Conservation (phyloP, 2,888 invertebrate species). For the Metacarcinus magister region DNA sequence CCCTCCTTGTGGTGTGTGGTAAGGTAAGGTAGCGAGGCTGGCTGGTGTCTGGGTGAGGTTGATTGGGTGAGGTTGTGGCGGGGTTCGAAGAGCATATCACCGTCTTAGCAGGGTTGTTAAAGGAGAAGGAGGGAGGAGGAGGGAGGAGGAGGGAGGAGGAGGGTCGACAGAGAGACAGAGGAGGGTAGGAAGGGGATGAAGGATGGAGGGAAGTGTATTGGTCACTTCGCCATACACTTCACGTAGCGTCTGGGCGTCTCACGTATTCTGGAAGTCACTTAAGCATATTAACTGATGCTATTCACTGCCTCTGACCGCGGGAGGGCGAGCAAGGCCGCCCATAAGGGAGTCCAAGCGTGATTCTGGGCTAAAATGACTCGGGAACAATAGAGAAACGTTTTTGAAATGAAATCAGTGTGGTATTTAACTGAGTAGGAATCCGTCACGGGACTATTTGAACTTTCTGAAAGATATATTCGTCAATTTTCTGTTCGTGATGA, state of each 20-base stretch:
- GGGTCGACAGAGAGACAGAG: not conserved
- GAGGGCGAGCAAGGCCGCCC: not conserved
- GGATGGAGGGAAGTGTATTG: slow-evolving; percentile 14
- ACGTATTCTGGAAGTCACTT: not conserved
- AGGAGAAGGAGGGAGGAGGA: slow-evolving; percentile 19
- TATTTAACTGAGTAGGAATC: not conserved
- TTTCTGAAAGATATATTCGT: not conserved
- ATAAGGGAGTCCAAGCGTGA: not conserved
- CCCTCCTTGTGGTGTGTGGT: not conserved
- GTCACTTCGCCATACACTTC: slow-evolving; percentile 21
- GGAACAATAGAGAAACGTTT: not conserved
- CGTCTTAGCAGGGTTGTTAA: slow-evolving; percentile 71
- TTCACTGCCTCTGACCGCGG: not conserved
- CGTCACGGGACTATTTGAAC: not conserved
- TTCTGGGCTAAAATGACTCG: not conserved
- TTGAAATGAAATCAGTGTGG: not conserved
- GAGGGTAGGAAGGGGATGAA: not conserved
- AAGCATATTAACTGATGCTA: slow-evolving; percentile 31
- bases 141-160: slow-evolving; percentile 9
- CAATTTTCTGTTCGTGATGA: not conserved
- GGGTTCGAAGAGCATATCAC: slow-evolving; percentile 43
- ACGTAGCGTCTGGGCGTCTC: not conserved
- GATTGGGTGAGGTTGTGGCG: slow-evolving; percentile 45
- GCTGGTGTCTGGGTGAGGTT: not conserved
- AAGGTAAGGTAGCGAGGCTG: not conserved